phyloP scores from a whole-genome alignment of 2,888 invertebrate species.

The Phrixothrix hirtus region DNA sequence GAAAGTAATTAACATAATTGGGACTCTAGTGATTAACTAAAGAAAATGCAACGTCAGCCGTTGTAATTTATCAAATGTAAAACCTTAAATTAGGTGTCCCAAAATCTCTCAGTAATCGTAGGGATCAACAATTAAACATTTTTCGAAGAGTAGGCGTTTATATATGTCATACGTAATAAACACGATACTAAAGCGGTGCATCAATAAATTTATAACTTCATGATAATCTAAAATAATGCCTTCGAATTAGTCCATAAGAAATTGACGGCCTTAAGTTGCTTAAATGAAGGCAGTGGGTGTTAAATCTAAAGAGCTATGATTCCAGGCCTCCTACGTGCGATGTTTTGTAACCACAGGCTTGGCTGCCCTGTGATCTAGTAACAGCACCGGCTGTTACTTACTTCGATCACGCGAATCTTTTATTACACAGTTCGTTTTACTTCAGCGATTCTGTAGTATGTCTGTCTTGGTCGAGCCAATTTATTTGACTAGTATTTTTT shows the following conservation, averaged over 20 bases:
- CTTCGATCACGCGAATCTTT: conserved; percentile 27
- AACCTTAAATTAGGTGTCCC: too few species aligned
- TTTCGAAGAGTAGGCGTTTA: too few species aligned
- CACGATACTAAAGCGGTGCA: not conserved
- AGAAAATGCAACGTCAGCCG: not conserved
- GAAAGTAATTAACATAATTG: not conserved
- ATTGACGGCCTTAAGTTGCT: conserved; percentile 20
- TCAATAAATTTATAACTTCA: not conserved
- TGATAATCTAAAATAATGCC: conserved; percentile 12
- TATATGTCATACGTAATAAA: too few species aligned
- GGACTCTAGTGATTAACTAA: not conserved
- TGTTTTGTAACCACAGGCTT: conserved; percentile 37
- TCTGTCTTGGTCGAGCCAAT: conserved; percentile 3
- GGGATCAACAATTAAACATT: too few species aligned
- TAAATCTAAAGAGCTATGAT: conserved; percentile 33
- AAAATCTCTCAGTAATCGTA: too few species aligned
- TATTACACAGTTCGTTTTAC: conserved; percentile 22
- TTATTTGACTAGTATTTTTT: not conserved
- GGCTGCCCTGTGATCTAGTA: conserved; percentile 32
- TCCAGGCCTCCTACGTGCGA: conserved; percentile 31
- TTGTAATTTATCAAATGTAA: too few species aligned
- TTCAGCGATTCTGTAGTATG: conserved; percentile 13
- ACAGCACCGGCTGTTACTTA: conserved; percentile 26
- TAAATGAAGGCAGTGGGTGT: conserved; percentile 33
- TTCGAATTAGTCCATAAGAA: conserved; percentile 16